Conservation (phyloP, 2,888 invertebrate species). For the Amaurobius ferox region DNA sequence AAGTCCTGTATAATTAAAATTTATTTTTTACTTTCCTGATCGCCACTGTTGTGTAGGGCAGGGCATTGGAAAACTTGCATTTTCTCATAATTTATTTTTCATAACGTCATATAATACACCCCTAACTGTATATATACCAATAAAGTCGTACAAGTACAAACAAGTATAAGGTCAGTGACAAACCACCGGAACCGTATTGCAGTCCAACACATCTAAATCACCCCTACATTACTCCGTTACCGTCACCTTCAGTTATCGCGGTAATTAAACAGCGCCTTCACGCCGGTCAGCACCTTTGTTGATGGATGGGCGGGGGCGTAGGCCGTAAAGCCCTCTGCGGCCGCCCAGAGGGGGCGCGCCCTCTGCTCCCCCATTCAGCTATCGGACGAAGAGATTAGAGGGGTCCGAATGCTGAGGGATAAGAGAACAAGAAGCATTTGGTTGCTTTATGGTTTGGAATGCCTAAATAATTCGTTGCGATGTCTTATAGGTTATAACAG, state of each 20-base stretch:
- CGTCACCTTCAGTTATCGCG: constrained; percentile 57
- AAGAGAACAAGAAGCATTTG: background rate
- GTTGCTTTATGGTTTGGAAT: background rate
- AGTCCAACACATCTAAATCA: background rate
- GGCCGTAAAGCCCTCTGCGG: constrained; percentile 59
- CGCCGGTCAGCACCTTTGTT: constrained; percentile 56
- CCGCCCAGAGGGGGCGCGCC: constrained; percentile 45
- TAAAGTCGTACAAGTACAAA: no score
- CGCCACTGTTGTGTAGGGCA: no score
- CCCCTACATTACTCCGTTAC: constrained; percentile 28
- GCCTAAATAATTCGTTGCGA: background rate
- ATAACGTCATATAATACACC: no score
- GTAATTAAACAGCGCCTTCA: constrained; percentile 69
- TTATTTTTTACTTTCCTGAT: no score
- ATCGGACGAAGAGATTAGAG: constrained; percentile 55
- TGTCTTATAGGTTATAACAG: no score
- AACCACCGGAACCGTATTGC: background rate
- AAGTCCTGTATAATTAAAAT: no score
- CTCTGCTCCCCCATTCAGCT: constrained; percentile 20
- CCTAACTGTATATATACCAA: no score
- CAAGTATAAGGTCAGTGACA: no score
- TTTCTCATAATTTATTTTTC: no score
- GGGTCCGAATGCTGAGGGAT: constrained; percentile 4
- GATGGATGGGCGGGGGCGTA: constrained; percentile 50
- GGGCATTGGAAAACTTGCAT: no score